phyloP scores from a whole-genome alignment of 2,797 vertebrate species.

The Pteropus rufus region DNA sequence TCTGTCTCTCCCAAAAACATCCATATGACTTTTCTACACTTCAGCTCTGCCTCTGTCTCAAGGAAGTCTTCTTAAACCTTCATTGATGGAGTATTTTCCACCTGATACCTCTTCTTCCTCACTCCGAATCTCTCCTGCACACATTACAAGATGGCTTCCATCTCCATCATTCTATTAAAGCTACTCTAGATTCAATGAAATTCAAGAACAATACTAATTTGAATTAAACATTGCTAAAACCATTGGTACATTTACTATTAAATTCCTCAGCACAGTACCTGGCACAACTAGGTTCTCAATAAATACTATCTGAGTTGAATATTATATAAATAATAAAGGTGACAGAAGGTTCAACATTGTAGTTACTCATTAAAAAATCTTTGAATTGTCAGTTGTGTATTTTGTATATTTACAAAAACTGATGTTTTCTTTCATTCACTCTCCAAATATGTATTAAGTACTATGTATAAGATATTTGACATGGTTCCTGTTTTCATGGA shows the following conservation, averaged over 20 bases:
- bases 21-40: background rate
- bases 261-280: background rate
- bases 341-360: background rate
- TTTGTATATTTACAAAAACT: background rate
- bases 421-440: background rate
- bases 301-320: slow-evolving; percentile 10
- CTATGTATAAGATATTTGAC: background rate
- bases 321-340: slow-evolving; percentile 29
- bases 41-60: background rate
- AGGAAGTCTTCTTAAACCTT: background rate
- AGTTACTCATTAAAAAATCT: background rate
- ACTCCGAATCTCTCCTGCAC: background rate
- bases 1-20: background rate
- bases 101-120: background rate
- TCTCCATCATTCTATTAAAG: slow-evolving; percentile 10
- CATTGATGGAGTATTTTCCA: background rate
- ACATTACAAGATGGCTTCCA: background rate
- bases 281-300: background rate
- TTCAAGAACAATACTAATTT: slow-evolving; percentile 12
- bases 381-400: background rate
- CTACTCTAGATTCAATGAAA: background rate
- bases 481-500: background rate
- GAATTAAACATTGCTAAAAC: background rate
- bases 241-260: background rate
- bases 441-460: background rate